A percentile compares a stretch with the other conserved stretches of the same genome.
Conservation (phyloP, 2,888 invertebrate species). For the Scelioninae gen. 1 region DNA sequence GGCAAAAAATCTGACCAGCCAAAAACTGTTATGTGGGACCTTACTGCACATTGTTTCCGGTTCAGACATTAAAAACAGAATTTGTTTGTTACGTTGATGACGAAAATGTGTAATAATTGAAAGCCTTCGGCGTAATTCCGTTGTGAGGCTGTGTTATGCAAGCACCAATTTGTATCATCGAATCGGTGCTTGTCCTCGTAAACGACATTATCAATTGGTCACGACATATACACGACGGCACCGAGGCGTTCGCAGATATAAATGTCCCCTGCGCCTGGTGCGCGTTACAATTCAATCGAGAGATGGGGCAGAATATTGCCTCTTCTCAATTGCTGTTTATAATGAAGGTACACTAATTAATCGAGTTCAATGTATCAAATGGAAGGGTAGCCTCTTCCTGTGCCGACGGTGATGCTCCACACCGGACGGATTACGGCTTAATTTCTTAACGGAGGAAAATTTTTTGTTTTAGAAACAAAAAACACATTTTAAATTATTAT, state of each 20-base stretch:
- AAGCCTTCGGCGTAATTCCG: constrained; percentile 26
- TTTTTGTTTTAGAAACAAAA: neutral
- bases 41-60: neutral
- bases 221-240: constrained; percentile 34
- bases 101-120: constrained; percentile 39
- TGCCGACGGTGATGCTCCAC: constrained; percentile 32
- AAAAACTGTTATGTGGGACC: too few relatives aligned
- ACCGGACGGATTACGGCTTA: constrained; percentile 31
- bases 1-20: too few relatives aligned
- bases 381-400: constrained; percentile 56
- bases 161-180: constrained; percentile 42
- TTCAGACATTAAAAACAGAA: neutral
- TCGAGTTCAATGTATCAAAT: constrained; percentile 45
- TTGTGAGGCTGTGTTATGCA: constrained; percentile 39
- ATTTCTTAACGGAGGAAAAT: constrained; percentile 2
- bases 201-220: constrained; percentile 56
- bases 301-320: constrained; percentile 17
- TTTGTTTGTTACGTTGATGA: neutral
- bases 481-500: too few relatives aligned
- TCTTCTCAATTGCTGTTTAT: constrained; percentile 47
- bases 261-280: constrained; percentile 32
- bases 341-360: constrained; percentile 57
- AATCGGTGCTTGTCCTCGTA: constrained; percentile 42
- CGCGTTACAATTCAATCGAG: constrained; percentile 36
- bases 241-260: constrained; percentile 39